Percentiles rank a stretch among this genome's conserved stretches.
Conservation (phyloP, 2,797 vertebrate genomes). For the Phaenicophaeus curvirostris region DNA sequence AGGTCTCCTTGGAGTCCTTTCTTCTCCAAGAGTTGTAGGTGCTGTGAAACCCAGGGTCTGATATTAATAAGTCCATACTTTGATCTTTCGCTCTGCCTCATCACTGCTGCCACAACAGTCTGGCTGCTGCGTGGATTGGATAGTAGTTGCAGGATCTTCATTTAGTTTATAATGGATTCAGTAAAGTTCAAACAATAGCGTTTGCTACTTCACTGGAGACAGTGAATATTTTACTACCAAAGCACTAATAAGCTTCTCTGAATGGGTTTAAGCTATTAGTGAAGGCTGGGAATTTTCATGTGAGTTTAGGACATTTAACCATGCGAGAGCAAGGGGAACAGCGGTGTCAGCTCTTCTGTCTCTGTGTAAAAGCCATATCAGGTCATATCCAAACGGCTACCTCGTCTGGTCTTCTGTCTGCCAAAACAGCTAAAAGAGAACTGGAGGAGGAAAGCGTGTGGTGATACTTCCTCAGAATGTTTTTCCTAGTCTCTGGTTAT, state of each 20-base stretch:
- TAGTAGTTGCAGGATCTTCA: not conserved
- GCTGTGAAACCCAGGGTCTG: not conserved
- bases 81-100: rapidly evolving
- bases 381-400: not conserved
- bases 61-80: not conserved
- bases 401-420: not conserved
- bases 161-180: not conserved
- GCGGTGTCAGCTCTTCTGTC: not conserved
- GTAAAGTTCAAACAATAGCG: not conserved
- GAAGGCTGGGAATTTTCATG: not conserved
- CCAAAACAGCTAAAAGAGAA: not conserved
- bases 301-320: not conserved
- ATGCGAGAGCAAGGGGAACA: not conserved
- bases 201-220: not conserved
- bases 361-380: not conserved
- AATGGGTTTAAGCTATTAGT: not conserved
- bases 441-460: not conserved
- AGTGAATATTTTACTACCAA: not conserved
- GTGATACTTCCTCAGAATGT: not conserved
- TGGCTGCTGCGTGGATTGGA: not conserved
- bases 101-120: not conserved
- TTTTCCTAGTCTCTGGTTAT: not conserved
- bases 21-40: not conserved
- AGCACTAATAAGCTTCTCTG: not conserved
- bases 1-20: too few relatives aligned